Evolutionary conservation across 2,888 invertebrate genomes (phyloP), one percentile per base, ranked within the genome.

Genomic region (Ochropacha duplaris): DNA sequence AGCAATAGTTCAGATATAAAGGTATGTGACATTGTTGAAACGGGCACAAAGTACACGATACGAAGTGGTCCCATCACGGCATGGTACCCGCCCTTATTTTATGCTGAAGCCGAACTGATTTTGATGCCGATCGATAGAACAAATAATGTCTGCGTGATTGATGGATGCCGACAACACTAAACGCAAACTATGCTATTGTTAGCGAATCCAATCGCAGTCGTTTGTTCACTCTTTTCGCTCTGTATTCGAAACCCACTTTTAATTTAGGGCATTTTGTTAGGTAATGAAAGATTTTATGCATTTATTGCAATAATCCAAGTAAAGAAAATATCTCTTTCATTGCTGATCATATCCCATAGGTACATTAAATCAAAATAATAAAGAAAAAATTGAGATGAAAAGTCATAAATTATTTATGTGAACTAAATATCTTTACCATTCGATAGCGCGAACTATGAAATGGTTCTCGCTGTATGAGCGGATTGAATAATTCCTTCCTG

Each of bases 71-170:
- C 86, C 76, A 71, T 78, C 86, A 34, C 86, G 62, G 80, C 62
- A 73, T 83, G 90, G 88, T 77, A 90, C 90, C 74, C 68, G 76
- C 68, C 69, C 78, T 76, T 70, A 68, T 76, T 44, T 77, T 69
- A 72, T 72, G 68, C 77, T 72, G 67, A 69, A 71, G 69, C 71
- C 19, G 52, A 52, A 52, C 19, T 44, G 75, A 78, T 74, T 72
- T 72, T 71, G 73, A 79, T 71, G 57, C 12, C 82, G 85, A 86
- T 90, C 90, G 83, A 90, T 91, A 84, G 64, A 81, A 79, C 81
- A 89, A 88, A 90, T 90, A 90, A 80, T 83, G 84, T 81, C 80
- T 74, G 64, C 74, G 87, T 92, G 91, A 92, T 92, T 87, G 88
- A 92, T 92, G 87, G 75, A 71, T 68, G 65, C 66, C 61, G 58